Evolutionary conservation across 1,140 invertebrate species (phyloP).

Genomic region (Drosophila littoralis): DNA sequence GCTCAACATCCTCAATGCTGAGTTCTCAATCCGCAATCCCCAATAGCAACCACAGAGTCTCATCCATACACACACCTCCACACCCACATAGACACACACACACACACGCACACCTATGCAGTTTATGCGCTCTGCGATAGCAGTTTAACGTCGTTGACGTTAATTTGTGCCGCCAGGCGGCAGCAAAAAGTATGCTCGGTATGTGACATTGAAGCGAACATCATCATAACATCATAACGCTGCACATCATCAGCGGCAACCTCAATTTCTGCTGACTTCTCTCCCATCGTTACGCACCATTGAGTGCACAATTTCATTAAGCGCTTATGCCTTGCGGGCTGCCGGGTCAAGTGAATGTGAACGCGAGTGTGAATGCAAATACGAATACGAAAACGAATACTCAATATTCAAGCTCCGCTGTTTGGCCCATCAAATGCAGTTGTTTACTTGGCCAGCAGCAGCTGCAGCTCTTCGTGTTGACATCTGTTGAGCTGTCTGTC

Average conservation of each 20-base stretch:
- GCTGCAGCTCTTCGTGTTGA: slow-evolving; percentile 12
- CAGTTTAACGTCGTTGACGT: slow-evolving; percentile 75
- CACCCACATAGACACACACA: neutral
- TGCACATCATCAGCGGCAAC: slow-evolving; percentile 40
- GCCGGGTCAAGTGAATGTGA: slow-evolving; percentile 13
- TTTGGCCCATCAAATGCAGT: slow-evolving; percentile 16
- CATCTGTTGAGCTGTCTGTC: slow-evolving; percentile 4
- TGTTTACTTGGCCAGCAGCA: slow-evolving; percentile 8
- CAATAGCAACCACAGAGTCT: neutral
- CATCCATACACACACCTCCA: neutral
- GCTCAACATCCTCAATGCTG: slow-evolving; percentile 12
- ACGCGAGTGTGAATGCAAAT: slow-evolving; percentile 1
- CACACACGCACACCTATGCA: slow-evolving; percentile 38
- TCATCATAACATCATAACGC: slow-evolving; percentile 47
- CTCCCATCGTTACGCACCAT: slow-evolving; percentile 80
- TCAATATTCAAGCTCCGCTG: slow-evolving; percentile 14
- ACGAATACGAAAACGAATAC: slow-evolving; percentile 25
- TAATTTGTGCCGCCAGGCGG: slow-evolving; percentile 65
- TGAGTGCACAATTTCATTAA: slow-evolving; percentile 84
- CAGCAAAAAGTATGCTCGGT: slow-evolving; percentile 28
- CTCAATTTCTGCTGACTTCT: slow-evolving; percentile 84
- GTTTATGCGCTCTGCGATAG: slow-evolving; percentile 64
- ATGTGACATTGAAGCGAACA: slow-evolving; percentile 53
- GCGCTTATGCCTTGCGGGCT: slow-evolving; percentile 62
- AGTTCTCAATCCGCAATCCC: slow-evolving; percentile 26